Evolutionary conservation across 1,140 invertebrate genomes (phyloP).

Genomic region (Triops longicaudatus): DNA sequence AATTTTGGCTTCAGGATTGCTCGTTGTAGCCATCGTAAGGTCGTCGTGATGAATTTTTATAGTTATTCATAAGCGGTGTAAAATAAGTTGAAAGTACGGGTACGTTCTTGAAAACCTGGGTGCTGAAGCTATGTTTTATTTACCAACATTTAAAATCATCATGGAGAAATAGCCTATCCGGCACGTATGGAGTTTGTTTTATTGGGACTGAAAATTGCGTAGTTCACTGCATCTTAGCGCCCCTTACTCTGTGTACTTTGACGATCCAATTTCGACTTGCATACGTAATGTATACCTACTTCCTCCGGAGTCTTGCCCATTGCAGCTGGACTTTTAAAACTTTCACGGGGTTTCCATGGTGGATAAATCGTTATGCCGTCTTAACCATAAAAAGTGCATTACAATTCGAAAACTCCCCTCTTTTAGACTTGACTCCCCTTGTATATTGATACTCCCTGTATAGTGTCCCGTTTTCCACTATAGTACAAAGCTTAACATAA

Average conservation of each 20-base stretch:
- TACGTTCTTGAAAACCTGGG: too few species aligned
- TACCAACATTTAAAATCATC: too few species aligned
- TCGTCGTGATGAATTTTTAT: too few species aligned
- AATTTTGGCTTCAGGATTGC: too few species aligned
- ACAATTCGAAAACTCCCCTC: background rate
- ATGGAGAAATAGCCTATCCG: too few species aligned
- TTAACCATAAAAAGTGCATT: background rate
- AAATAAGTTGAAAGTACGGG: too few species aligned
- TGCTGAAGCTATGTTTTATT: too few species aligned
- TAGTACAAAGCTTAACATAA: too few species aligned
- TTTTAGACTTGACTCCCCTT: background rate
- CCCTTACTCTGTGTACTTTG: background rate
- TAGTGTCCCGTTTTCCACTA: too few species aligned
- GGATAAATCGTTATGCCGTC: background rate
- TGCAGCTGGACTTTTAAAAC: background rate
- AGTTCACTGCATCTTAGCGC: background rate
- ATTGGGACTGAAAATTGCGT: background rate
- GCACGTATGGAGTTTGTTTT: background rate
- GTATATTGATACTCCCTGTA: too few species aligned
- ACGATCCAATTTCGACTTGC: conserved; percentile 6
- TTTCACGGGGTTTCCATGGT: background rate
- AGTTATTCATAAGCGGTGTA: too few species aligned
- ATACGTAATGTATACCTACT: background rate
- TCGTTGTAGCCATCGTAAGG: too few species aligned
- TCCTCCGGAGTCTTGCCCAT: background rate